Evolutionary conservation across 1,140 invertebrate species (phyloP).

Genomic region (Drosophila erecta): DNA sequence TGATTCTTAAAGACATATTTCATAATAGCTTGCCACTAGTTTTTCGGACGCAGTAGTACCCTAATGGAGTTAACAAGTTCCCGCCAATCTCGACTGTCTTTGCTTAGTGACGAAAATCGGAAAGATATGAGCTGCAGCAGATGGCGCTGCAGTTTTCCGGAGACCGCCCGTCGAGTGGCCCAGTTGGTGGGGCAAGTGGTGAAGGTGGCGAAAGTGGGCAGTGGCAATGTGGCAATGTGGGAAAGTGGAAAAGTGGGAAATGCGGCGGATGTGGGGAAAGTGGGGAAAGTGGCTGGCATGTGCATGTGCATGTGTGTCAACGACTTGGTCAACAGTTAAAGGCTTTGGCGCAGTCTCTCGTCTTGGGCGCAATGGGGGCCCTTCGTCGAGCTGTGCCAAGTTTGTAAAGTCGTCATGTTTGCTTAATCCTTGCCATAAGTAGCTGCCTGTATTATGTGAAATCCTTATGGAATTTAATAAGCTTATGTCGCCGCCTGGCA

Average conservation of each 20-base stretch:
- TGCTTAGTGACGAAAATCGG: slow-evolving; percentile 3
- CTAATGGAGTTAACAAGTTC: slow-evolving; percentile 2
- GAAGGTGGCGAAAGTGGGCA: slow-evolving; percentile 13
- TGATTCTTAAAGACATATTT: too few species aligned
- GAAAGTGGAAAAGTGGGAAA: slow-evolving; percentile 14
- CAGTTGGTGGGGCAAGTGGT: background rate
- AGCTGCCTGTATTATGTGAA: slow-evolving; percentile 66
- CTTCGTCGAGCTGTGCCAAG: slow-evolving; percentile 37
- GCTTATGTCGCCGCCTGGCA: slow-evolving; percentile 51
- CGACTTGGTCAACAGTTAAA: slow-evolving; percentile 81
- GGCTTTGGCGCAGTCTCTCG: slow-evolving; percentile 57
- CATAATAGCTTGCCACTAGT: background rate
- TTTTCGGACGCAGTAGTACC: background rate
- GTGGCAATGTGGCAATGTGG: too few species aligned
- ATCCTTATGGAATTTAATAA: slow-evolving; percentile 80
- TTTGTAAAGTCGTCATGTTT: slow-evolving; percentile 74
- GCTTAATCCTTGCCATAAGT: slow-evolving; percentile 75
- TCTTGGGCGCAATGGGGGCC: slow-evolving; percentile 7
- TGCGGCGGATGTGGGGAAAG: background rate
- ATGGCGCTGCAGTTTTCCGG: slow-evolving; percentile 4
- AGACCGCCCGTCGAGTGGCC: slow-evolving; percentile 5
- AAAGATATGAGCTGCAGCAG: background rate
- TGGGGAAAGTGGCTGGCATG: slow-evolving; percentile 42
- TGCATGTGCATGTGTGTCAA: slow-evolving; percentile 68
- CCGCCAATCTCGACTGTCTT: background rate